Percentiles rank a stretch among this genome's conserved stretches.
phyloP scores from a whole-genome alignment of 2,888 invertebrate genomes.

The Pogonocherus hispidulus region DNA sequence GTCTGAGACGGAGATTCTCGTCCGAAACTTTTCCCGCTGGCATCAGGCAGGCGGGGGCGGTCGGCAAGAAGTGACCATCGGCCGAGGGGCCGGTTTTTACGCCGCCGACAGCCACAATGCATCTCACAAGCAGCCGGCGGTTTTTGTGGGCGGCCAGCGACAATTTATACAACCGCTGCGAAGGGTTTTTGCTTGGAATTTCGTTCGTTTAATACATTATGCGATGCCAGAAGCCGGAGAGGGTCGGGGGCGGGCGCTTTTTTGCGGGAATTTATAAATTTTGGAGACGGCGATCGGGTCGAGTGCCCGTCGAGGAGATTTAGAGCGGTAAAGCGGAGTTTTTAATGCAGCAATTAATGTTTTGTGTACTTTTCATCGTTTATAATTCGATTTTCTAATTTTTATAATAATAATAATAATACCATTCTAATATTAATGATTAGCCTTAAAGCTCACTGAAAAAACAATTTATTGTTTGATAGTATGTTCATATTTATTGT shows the following conservation, averaged over 20 bases:
- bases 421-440: too few species aligned
- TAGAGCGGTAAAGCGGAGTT: neutral
- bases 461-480: too few species aligned
- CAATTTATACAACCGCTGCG: conserved; percentile 32
- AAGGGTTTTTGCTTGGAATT: conserved; percentile 23
- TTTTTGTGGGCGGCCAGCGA: conserved; percentile 31
- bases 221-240: neutral
- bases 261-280: neutral
- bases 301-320: neutral
- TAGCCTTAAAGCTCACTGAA: too few species aligned
- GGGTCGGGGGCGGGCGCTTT: neutral
- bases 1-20: conserved; percentile 26
- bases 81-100: conserved; percentile 30
- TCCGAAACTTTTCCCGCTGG: conserved; percentile 17
- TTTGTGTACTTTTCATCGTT: neutral
- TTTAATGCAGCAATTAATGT: neutral
- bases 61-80: conserved; percentile 35
- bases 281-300: neutral
- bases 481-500: too few species aligned
- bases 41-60: neutral
- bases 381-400: too few species aligned
- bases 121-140: conserved; percentile 18
- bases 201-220: conserved; percentile 17
- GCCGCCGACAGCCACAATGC: conserved; percentile 29
- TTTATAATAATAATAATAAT: too few species aligned